Evolutionary conservation across 2,888 invertebrate species (phyloP).

Genomic region (Drosophila putrida): DNA sequence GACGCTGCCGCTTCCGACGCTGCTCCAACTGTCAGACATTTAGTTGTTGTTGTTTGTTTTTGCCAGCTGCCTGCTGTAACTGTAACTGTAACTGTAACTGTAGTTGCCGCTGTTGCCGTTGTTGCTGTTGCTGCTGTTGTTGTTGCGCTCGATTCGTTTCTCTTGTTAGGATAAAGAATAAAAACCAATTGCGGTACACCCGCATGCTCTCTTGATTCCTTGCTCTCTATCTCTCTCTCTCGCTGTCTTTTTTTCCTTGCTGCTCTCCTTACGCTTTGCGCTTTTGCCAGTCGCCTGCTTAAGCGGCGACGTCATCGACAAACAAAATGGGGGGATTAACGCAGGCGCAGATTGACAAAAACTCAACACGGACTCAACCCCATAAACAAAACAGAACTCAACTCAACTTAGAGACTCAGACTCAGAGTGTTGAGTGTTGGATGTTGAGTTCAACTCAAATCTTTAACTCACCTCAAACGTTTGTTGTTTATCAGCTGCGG

Average conservation of each 20-base stretch:
- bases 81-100: slow-evolving; percentile 29
- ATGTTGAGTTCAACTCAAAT: slow-evolving; percentile 53
- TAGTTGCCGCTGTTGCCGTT: slow-evolving; percentile 26
- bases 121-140: slow-evolving; percentile 19
- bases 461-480: slow-evolving; percentile 59
- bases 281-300: slow-evolving; percentile 60
- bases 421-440: not conserved
- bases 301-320: slow-evolving; percentile 48
- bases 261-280: slow-evolving; percentile 42
- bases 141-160: slow-evolving; percentile 43
- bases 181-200: slow-evolving; percentile 17
- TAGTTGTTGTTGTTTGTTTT: slow-evolving; percentile 36
- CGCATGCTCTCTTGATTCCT: slow-evolving; percentile 1
- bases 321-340: slow-evolving; percentile 10
- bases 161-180: slow-evolving; percentile 28
- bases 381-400: slow-evolving; percentile 20
- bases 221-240: slow-evolving; percentile 11
- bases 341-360: slow-evolving; percentile 39
- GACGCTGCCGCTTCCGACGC: slow-evolving; percentile 2
- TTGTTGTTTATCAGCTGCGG: slow-evolving; percentile 62
- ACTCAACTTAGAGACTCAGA: too few relatives aligned
- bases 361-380: slow-evolving; percentile 18
- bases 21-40: slow-evolving; percentile 2
- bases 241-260: not conserved
- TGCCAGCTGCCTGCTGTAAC: slow-evolving; percentile 29